phyloP scores from a whole-genome alignment of 2,113 vertebrate species.

The Phyllopteryx taeniolatus region DNA sequence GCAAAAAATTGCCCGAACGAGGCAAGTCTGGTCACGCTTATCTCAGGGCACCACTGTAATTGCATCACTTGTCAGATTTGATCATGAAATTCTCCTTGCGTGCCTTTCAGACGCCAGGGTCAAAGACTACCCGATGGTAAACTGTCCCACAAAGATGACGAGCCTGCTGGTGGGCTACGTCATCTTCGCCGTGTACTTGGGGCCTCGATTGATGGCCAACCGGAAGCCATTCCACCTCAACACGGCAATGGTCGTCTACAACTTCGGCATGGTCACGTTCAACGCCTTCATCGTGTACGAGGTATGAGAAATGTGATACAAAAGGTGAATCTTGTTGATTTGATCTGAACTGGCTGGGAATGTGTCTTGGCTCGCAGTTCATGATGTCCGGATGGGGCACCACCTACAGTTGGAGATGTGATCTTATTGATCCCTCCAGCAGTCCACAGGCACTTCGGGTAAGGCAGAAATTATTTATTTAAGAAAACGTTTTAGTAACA shows the following conservation, averaged over 20 bases:
- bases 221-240: constrained; percentile 88
- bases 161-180: constrained; percentile 83
- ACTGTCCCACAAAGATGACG: constrained; percentile 81
- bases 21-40: no score
- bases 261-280: constrained; percentile 86
- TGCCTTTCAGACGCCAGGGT: constrained; percentile 80
- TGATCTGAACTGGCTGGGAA: background rate
- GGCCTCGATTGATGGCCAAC: constrained; percentile 90
- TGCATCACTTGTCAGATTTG: no score
- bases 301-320: constrained; percentile 61
- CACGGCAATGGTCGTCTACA: constrained; percentile 88
- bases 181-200: constrained; percentile 81
- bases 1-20: no score
- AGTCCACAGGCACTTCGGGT: constrained; percentile 85
- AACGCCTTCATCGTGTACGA: constrained; percentile 92
- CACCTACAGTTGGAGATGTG: constrained; percentile 90
- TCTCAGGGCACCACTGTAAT: no score
- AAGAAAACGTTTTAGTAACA: no score
- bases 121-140: constrained; percentile 86
- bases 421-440: constrained; percentile 82
- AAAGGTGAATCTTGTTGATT: background rate
- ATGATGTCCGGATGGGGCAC: constrained; percentile 93
- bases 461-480: constrained; percentile 46
- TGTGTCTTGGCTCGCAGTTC: constrained; percentile 73
- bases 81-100: background rate